Base-by-base conservation (phyloP, 92 coral and sea anemone species). In the Paramuricea clavata region DNA sequence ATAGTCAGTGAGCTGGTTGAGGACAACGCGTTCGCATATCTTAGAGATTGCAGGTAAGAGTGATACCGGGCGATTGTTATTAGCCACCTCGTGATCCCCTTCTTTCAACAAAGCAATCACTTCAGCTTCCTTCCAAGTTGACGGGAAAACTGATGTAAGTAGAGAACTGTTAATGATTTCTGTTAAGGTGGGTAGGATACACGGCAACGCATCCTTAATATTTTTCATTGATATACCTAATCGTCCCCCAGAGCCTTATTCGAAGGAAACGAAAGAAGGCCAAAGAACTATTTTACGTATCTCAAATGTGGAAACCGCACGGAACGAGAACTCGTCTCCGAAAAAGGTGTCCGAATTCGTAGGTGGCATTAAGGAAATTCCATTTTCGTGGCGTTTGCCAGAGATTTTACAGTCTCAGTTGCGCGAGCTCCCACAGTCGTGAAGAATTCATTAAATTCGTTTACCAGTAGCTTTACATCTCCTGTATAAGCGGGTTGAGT, bases 381-480 rank as follows among this genome's bases (percentile, higher is more conserved):
- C 61, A 21, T 6, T 52, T 17, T 52, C 61, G 11, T 16, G n/a
- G n/a, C n/a, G n/a, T n/a, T 43, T 43, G 50, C 50, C 50, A 43
- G 13, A 56, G 64, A 56, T 56, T 56, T 56, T 56, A 56, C 64
- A 7, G 21, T 56, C 23, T 56, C 88, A 43, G 80, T 56, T 34
- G 91, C 91, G 52, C 84, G 74, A 25, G 64, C 91, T 7, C 85
- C 79, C 70, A 82, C 88, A n/a, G 81, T 39, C 60, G 68, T 87
- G 31, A 71, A 81, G 59, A 87, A 79, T 42, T 87, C 78, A 27
- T 79, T 87, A 71, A 86, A 86, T 67, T 85, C 76, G 60, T 70
- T 87, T 34, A 70, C 90, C 80, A 81, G 60, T 56, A 67, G 86
- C 60, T 65, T 87, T 69, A 80, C 69, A 59, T 87, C 87, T 85